Conservation (phyloP, 2,797 vertebrate species). For the Falco rusticolus region DNA sequence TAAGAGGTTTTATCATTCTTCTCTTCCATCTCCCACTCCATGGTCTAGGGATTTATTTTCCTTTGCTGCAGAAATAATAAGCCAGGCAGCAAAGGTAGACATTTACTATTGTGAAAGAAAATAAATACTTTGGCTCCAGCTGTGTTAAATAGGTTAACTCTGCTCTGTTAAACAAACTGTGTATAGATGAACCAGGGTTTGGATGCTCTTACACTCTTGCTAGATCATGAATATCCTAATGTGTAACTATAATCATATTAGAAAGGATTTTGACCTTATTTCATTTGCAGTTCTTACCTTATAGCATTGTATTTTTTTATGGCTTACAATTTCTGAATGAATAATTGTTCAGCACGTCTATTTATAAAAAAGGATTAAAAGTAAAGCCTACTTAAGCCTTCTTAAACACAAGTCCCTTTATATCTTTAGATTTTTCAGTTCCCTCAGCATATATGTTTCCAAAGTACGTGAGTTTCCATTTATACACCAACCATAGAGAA, state of each 20-base stretch:
- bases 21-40: background rate
- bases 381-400: conserved; percentile 2
- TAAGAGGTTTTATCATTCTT: background rate
- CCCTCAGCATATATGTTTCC: background rate
- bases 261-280: background rate
- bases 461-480: background rate
- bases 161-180: background rate
- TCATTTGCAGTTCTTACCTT: background rate
- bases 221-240: background rate
- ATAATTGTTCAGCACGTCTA: background rate
- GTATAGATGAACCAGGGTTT: background rate
- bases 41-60: background rate
- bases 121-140: background rate
- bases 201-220: background rate
- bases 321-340: background rate
- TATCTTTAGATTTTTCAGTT: background rate
- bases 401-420: background rate
- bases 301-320: background rate
- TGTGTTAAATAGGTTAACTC: background rate
- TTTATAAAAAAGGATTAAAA: background rate
- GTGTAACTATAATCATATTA: background rate
- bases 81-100: background rate
- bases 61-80: background rate
- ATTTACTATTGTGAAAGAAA: background rate
- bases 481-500: background rate